Evolutionary conservation across 2,888 invertebrate species (phyloP).

Genomic region (Heliconius cydno): DNA sequence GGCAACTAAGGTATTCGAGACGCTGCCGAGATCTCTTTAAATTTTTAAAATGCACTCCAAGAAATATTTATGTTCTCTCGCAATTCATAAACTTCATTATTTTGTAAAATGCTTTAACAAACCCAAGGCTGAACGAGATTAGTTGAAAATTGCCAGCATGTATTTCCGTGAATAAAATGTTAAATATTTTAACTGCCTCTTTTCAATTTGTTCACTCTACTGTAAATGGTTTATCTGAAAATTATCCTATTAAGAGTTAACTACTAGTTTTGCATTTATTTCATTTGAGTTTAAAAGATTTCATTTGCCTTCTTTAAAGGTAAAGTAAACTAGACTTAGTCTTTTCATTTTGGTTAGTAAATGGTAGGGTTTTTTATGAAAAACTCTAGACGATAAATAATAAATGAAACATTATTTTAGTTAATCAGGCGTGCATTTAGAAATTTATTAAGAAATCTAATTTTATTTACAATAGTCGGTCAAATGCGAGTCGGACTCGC

Average conservation of each 20-base stretch:
- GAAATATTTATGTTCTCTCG: conserved; percentile 41
- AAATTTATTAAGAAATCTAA: not conserved
- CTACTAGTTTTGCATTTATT: conserved; percentile 17
- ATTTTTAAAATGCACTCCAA: conserved; percentile 42
- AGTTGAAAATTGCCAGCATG: conserved; percentile 36
- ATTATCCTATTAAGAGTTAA: conserved; percentile 23
- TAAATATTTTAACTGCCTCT: conserved; percentile 40
- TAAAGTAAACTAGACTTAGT: not conserved
- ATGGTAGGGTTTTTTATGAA: not conserved
- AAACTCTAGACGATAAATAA: not conserved
- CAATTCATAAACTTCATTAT: conserved; percentile 43
- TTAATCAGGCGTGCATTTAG: not conserved
- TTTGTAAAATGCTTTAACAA: conserved; percentile 39
- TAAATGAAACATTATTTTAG: not conserved
- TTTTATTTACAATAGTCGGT: not conserved
- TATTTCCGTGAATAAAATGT: conserved; percentile 42
- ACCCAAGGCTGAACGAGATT: conserved; percentile 43
- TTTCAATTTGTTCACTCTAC: conserved; percentile 35
- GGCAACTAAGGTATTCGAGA: conserved; percentile 27
- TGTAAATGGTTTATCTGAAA: conserved; percentile 24
- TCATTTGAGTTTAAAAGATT: conserved; percentile 16
- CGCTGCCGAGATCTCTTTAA: conserved; percentile 33
- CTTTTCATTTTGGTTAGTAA: not conserved
- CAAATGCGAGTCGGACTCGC: too few species aligned
- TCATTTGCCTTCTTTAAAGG: not conserved